Evolutionary conservation across 2,113 vertebrate species (phyloP).

Genomic region (Tapirus terrestris): DNA sequence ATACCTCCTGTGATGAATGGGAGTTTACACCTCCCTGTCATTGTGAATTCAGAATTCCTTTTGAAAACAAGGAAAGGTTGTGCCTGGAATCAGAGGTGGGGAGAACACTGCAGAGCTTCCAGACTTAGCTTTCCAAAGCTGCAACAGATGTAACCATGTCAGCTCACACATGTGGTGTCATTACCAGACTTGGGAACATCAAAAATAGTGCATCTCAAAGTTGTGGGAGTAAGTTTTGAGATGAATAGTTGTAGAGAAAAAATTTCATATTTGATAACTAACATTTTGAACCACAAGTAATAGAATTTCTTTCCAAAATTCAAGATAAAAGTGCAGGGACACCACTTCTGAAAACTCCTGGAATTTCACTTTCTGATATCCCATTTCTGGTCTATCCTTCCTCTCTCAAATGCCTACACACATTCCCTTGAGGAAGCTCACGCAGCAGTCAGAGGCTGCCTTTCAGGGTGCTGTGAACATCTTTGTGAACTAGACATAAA

Average conservation of each 20-base stretch:
- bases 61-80: constrained; percentile 45
- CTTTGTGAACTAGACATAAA: background rate
- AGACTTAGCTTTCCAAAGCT: background rate
- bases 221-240: background rate
- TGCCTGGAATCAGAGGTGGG: background rate
- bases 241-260: background rate
- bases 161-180: background rate
- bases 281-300: constrained; percentile 24
- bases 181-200: constrained; percentile 27
- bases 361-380: background rate
- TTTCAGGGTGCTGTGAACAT: background rate
- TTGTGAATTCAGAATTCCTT: constrained; percentile 16
- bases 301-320: constrained; percentile 32
- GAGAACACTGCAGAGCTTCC: background rate
- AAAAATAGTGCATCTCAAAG: constrained; percentile 39
- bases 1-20: background rate
- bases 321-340: background rate
- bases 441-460: background rate
- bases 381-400: background rate
- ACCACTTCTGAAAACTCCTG: background rate
- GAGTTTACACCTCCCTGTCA: background rate
- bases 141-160: constrained; percentile 18
- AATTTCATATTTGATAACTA: constrained; percentile 19
- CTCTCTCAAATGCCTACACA: background rate
- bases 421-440: background rate